Base-by-base conservation (phyloP, 2,888 invertebrate species). In the Coleophora deauratella region DNA sequence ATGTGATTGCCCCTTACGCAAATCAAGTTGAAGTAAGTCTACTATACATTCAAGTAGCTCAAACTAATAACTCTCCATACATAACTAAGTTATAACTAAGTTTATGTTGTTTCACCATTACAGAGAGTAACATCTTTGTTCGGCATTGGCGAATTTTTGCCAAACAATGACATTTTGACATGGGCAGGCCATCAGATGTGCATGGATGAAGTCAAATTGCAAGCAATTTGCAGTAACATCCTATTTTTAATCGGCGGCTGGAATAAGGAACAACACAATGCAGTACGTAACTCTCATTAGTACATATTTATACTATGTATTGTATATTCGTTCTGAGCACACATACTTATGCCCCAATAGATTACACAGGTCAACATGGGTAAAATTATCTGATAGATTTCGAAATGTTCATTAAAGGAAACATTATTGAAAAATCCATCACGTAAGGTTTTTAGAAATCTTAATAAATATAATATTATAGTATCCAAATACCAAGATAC, bases 161-260 rank as follows among this genome's bases (percentile, higher is more conserved):
- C 93, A 0, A 88, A 87, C 41, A 76, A 59, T 36, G 71, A 72
- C 4, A 75, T 91, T 10, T 59, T 88, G 45, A 70, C 68, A 1
- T 69, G 78, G 59, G 80, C 88, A 27, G 88, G 88, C 12, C 65
- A 85, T 42, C 41, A 76, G 0, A 45, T 88, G 0, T 92, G 92
- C 54, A 75, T 79, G 37, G 88, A 88, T 49, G 84, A 86, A 9
- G 85, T 84, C 1, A 43, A 81, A 3, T 85, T 86, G 39, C 89
- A 87, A 49, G 87, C 75, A 2, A 55, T 93, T 7, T 94, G 94
- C 67, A 82, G 86, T 34, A 91, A 91, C 59, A 67, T 90, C 1
- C 60, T 93, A 11, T 93, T 93, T 63, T 66, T 93, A 6, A 52
- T 93, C 2, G 87, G 81, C 7, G 92, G 92, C 10, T 89, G 86